Base-by-base conservation (phyloP, 2,113 vertebrate genomes). In the Silurus meridionalis region DNA sequence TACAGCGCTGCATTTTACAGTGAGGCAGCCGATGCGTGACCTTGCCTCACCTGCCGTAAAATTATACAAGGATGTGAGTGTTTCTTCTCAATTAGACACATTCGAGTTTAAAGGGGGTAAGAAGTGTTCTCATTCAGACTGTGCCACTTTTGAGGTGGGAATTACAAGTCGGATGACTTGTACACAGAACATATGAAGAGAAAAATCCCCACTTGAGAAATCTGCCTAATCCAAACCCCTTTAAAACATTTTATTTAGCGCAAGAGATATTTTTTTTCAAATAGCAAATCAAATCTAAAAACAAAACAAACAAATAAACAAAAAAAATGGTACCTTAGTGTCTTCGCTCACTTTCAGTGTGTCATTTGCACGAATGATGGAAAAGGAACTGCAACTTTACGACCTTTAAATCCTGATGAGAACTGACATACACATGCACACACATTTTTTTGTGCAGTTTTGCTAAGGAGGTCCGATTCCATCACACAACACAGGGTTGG, bases 331-430 rank as follows among this genome's bases (percentile, higher is more conserved):
- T 25, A 50, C 23, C n/a, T n/a, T 25, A 8, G 80, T n/a, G 23
- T 80, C 14, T 6, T 14, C 5, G 4, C 8, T 83, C 46, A 57
- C 67, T 86, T 80, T 80, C 78, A 80, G 77, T 83, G 61, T 53
- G 50, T 37, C 37, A 23, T 23, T 77, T 6, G 63, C 37, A 17
- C n/a, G 67, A 63, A 55, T 66, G 37, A 84, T 61, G 58, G 61
- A 88, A 48, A 80, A 80, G 85, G 88, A 89, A 84, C 78, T 87
- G 85, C 50, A 60, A 82, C 78, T 69, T 53, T 75, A 58, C 63
- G 74, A 88, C 84, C 86, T 89, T 87, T 84, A 84, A 46, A 85
- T 58, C 48, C 19, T 21, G 13, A 69, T 15, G 23, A 88, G 83
- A 71, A 85, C 64, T 66, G 28, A 82, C 71, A 77, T 53, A 86